phyloP scores from a whole-genome alignment of 2,888 invertebrate genomes.

The Eulithis prunata region DNA sequence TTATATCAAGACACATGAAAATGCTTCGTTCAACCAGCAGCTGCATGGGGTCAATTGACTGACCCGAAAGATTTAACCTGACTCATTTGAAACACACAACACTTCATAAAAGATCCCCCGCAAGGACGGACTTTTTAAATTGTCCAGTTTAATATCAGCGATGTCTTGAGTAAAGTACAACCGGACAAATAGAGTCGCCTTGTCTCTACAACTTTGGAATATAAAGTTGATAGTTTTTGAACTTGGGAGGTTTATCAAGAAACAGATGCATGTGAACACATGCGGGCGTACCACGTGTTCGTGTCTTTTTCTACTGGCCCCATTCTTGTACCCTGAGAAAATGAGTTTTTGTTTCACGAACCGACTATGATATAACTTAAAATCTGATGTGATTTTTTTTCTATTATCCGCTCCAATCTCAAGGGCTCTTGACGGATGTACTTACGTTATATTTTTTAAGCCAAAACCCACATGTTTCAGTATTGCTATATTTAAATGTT shows the following conservation, averaged over 20 bases:
- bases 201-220: slow-evolving; percentile 4
- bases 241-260: slow-evolving; percentile 35
- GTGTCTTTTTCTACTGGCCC: slow-evolving; percentile 52
- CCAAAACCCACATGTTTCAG: not conserved
- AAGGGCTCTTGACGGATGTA: slow-evolving; percentile 3
- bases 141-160: slow-evolving; percentile 48
- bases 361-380: slow-evolving; percentile 33
- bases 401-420: slow-evolving; percentile 19
- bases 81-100: slow-evolving; percentile 53
- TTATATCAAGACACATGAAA: slow-evolving; percentile 64
- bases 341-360: slow-evolving; percentile 43
- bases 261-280: slow-evolving; percentile 67
- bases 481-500: too few relatives aligned
- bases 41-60: slow-evolving; percentile 78
- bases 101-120: slow-evolving; percentile 28
- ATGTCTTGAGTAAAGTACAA: slow-evolving; percentile 50
- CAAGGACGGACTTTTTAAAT: slow-evolving; percentile 47
- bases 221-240: slow-evolving; percentile 1
- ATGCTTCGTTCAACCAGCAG: slow-evolving; percentile 66
- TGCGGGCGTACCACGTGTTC: slow-evolving; percentile 77
- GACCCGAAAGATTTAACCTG: slow-evolving; percentile 70
- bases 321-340: slow-evolving; percentile 55
- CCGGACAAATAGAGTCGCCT: slow-evolving; percentile 46
- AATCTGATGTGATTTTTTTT: slow-evolving; percentile 32
- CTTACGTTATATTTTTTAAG: not conserved